Base-by-base conservation (phyloP, 2,113 vertebrate genomes). In the Albula goreensis region DNA sequence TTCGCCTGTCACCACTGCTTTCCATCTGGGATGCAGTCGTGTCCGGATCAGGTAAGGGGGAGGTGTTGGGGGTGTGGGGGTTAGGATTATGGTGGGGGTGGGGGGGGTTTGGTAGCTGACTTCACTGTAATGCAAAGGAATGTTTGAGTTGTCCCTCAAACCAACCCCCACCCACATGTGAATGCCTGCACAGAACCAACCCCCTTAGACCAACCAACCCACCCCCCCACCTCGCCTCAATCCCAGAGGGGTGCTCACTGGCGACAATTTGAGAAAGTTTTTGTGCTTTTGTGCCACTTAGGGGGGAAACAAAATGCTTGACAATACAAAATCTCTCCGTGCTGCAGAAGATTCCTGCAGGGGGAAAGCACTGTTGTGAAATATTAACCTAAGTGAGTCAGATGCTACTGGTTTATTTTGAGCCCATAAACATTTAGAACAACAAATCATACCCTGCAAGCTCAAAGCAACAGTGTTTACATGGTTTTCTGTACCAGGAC, bases 1-100 rank as follows among this genome's bases (percentile, higher is more conserved):
- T 89, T 85, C 86, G 50, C 86, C 88, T 90, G 92, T 93, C 91
- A 92, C 81, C 88, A 84, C 81, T 50, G 82, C 53, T 91, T 89
- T 83, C 0, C 70, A 49, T 91, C 85, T 88, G 60, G 41, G 49
- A 17, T 70, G 80, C 85, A 86, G 85, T 78, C 83, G 77, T 53
- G 88, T 88, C 78, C 84, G 78, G 77, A 86, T 78, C 86, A 82
- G 49, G 82, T 49, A 77, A 86, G 63, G 77, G 51, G 48, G 56
- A 86, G 81, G 83, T 63, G 25, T 8, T 9, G n/a, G 41, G 88
- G 48, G 60, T 63, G 84, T 50, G 63, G 84, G 48, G 52, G 81
- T 82, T 52, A 51, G 84, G 70, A 41, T 41, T 41, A 41, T 0
- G 31, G 31, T 56, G 63, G 77, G 50, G 48, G 56, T 87, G 81